Conservation (phyloP, 2,113 vertebrate genomes). For the Microcebus lehilahytsara region DNA sequence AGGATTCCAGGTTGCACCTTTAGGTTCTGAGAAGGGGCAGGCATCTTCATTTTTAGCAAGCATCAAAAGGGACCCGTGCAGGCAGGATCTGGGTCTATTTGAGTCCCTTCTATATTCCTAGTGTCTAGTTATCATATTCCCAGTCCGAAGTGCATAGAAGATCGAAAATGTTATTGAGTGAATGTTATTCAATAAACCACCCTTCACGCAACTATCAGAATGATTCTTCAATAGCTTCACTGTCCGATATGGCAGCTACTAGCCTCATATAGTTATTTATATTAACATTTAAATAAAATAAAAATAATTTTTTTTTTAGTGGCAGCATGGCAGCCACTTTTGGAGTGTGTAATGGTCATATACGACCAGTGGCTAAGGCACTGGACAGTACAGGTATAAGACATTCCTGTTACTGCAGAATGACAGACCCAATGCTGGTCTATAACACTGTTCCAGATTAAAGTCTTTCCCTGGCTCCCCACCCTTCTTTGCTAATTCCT, state of each 20-base stretch:
- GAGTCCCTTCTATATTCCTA: background rate
- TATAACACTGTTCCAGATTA: background rate
- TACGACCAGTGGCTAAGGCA: background rate
- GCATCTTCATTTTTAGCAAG: background rate
- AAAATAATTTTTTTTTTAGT: background rate
- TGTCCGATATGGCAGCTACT: background rate
- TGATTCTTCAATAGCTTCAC: background rate
- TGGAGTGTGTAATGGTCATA: no score
- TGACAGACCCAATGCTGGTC: background rate
- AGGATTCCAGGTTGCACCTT: background rate
- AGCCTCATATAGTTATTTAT: background rate
- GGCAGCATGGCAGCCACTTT: background rate
- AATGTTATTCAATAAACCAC: background rate
- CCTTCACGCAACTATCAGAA: background rate
- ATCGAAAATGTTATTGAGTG: background rate
- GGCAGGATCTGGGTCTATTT: background rate
- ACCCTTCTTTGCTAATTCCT: background rate
- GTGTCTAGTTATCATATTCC: background rate
- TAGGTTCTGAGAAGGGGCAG: background rate
- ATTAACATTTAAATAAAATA: background rate
- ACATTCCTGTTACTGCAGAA: background rate
- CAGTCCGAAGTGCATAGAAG: background rate
- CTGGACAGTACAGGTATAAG: background rate
- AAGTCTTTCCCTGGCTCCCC: background rate
- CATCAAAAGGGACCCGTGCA: background rate